phyloP scores from a whole-genome alignment of 2,113 vertebrate genomes.

The Sarotherodon lohbergeri region DNA sequence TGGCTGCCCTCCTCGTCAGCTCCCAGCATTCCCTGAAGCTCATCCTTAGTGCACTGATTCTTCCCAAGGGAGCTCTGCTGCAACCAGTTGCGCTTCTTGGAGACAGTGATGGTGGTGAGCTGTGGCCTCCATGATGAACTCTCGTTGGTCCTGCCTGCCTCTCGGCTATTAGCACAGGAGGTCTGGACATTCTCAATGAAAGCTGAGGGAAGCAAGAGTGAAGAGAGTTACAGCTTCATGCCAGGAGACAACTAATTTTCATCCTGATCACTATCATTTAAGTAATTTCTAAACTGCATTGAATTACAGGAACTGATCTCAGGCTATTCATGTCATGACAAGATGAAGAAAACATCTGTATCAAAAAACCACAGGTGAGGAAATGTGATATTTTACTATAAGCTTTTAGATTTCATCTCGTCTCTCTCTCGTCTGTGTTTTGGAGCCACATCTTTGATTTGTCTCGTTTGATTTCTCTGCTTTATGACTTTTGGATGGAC shows the following conservation, averaged over 20 bases:
- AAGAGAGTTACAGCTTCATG: neutral
- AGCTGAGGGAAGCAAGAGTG: conserved; percentile 60
- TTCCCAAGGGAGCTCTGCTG: conserved; percentile 81
- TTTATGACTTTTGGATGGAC: neutral
- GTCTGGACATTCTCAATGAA: conserved; percentile 84
- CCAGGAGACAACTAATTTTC: neutral
- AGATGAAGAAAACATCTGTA: conserved; percentile 50
- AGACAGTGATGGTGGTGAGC: conserved; percentile 89
- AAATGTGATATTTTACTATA: neutral
- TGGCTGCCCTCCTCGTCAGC: conserved; percentile 54
- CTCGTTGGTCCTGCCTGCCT: conserved; percentile 62
- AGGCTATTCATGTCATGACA: neutral
- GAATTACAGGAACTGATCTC: neutral
- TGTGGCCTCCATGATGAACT: conserved; percentile 56
- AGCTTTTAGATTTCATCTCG: neutral
- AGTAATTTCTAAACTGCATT: neutral
- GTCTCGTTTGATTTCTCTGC: neutral
- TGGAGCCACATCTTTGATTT: neutral
- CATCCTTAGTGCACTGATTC: conserved; percentile 60
- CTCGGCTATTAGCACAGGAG: conserved; percentile 66
- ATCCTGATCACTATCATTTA: neutral
- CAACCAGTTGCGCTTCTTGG: conserved; percentile 96
- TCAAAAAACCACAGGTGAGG: conserved; percentile 48
- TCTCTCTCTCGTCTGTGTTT: neutral
- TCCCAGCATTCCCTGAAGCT: conserved; percentile 61